Conservation (phyloP, 2,113 vertebrate genomes). For the Actenoides hombroni region DNA sequence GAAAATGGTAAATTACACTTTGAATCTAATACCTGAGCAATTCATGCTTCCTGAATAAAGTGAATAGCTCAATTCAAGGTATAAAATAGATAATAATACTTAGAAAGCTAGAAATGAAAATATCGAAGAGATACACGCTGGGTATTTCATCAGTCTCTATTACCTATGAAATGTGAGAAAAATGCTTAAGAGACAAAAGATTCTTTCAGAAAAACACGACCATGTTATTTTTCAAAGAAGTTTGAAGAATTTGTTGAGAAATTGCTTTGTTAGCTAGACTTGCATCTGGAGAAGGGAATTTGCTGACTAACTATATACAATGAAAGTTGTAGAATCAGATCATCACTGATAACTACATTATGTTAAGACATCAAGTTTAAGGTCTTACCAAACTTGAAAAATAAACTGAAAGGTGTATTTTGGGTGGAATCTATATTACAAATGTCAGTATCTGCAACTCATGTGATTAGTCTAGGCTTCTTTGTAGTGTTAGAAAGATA, state of each 20-base stretch:
- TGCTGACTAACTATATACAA: neutral
- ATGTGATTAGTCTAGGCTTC: neutral
- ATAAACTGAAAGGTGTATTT: neutral
- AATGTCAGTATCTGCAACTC: neutral
- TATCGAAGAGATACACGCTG: neutral
- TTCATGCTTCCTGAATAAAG: neutral
- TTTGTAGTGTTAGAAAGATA: neutral
- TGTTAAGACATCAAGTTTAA: neutral
- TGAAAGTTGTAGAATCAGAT: neutral
- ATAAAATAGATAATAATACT: neutral
- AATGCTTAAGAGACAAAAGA: neutral
- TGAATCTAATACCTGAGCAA: neutral
- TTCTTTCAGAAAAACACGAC: neutral
- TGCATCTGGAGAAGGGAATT: neutral
- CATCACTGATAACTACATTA: neutral
- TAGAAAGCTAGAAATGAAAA: neutral
- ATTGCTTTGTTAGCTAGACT: neutral
- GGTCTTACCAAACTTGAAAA: neutral
- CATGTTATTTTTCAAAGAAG: neutral
- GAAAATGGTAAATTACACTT: neutral
- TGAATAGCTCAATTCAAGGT: neutral
- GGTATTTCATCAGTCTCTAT: neutral
- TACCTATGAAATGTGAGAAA: neutral
- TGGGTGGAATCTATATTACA: neutral
- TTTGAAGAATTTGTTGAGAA: neutral